Evolutionary conservation across 1,140 invertebrate species (phyloP).

Genomic region (Xylocopa sonorina): DNA sequence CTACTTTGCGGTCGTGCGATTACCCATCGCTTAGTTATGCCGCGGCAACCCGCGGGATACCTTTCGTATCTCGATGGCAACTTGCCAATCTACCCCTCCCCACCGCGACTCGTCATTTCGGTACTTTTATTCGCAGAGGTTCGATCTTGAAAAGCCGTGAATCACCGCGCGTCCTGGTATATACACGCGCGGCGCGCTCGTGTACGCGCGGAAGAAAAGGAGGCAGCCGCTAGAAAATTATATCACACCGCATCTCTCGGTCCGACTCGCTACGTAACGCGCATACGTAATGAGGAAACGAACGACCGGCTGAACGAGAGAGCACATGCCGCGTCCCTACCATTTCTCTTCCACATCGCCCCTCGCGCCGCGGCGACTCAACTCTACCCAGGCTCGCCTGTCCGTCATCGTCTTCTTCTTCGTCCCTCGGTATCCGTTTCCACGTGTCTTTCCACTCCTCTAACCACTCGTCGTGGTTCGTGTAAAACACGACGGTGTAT

Average conservation of each 20-base stretch:
- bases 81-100: too few relatives aligned
- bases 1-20: constrained; percentile 73
- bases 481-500: constrained; percentile 31
- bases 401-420: neutral
- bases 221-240: constrained; percentile 64
- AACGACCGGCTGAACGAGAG: constrained; percentile 44
- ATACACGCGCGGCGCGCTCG: too few relatives aligned
- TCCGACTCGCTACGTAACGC: constrained; percentile 64
- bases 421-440: neutral
- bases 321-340: constrained; percentile 37
- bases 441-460: neutral
- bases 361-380: neutral
- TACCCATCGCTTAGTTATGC: constrained; percentile 70
- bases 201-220: neutral
- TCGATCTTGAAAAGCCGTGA: too few relatives aligned
- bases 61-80: too few relatives aligned
- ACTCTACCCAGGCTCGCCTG: neutral
- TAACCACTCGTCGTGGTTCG: neutral
- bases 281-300: constrained; percentile 73
- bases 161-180: too few relatives aligned
- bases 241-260: constrained; percentile 71
- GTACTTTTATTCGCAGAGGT: too few relatives aligned
- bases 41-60: too few relatives aligned
- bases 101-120: too few relatives aligned
- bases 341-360: neutral